Conservation (phyloP, 2,797 vertebrate genomes). For the Eleutherodactylus coqui region DNA sequence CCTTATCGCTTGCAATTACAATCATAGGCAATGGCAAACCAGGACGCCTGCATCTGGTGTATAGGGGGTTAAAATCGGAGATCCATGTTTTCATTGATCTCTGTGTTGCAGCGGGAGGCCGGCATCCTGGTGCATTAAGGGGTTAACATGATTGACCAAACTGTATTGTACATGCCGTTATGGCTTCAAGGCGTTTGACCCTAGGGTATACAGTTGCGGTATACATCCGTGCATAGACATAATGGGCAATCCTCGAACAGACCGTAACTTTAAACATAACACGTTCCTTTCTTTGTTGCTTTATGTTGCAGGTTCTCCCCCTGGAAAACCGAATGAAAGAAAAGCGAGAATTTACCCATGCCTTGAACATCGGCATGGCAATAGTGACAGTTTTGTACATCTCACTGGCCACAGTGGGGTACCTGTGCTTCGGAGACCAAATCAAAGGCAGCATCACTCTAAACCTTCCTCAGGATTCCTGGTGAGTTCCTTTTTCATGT, state of each 20-base stretch:
- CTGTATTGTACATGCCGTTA: no score
- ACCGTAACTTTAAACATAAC: background rate
- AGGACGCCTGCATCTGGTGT: no score
- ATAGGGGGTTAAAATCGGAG: no score
- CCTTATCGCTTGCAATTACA: no score
- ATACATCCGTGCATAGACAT: no score
- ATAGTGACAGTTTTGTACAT: constrained; percentile 82
- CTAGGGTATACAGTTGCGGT: background rate
- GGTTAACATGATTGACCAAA: no score
- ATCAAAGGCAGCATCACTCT: constrained; percentile 89
- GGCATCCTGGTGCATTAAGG: no score
- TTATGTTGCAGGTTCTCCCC: constrained; percentile 80
- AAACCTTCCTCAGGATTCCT: constrained; percentile 84
- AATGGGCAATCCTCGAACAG: background rate
- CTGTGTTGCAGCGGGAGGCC: no score
- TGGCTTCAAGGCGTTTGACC: no score
- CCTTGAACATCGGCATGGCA: constrained; percentile 84
- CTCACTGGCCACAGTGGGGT: constrained; percentile 82
- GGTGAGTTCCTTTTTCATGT: constrained; percentile 72
- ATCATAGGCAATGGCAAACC: no score
- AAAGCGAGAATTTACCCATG: constrained; percentile 77
- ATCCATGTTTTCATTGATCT: no score
- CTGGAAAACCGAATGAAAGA: constrained; percentile 89
- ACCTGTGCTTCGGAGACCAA: constrained; percentile 82
- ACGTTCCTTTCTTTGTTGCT: background rate